Base-by-base conservation (phyloP, 2,113 vertebrate genomes). In the Phalacrocorax brasilianus region DNA sequence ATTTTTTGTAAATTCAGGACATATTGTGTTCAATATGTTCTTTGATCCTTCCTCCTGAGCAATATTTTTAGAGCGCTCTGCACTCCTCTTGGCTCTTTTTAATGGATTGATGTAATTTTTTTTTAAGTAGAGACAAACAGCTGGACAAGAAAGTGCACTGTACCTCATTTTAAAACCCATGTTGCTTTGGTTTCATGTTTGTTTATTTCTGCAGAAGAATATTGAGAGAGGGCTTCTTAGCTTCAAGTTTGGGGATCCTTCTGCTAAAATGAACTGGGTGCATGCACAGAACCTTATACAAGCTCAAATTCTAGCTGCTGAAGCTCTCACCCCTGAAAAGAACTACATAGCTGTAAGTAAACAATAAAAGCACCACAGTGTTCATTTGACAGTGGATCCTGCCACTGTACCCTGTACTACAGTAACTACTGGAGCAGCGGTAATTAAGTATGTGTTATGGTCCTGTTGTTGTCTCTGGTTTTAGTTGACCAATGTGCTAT, bases 261-360 rank as follows among this genome's bases (percentile, higher is more conserved):
- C 30, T 42, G 97, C 98, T 26, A 85, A 87, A 89, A 99, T 99
- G 98, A 99, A 99, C 98, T 99, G 99, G 99, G 99, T 99, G 3
- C 99, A 99, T 0, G 98, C 99, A 19, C 97, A 98, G 30, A 99
- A 99, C 89, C 98, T 99, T 92, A 98, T 99, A 26, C 97, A 98
- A 97, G 99, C 98, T 8, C 99, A 99, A 28, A 81, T 97, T 42
- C 97, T 99, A 47, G 99, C 99, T 1, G 98, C 99, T 0, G 98
- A 98, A 45, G 99, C 98, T 6, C 99, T 99, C 68, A 98, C 98
- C 0, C 35, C 70, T 1, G 96, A 97, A 76, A 99, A 96, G 97
- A 97, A 89, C 92, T 98, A 97, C 12, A 95, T 99, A n/a, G 98
- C 99, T 33, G 99, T 99, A 97, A 98, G 99, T 98, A 65, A 75